Evolutionary conservation across 2,797 vertebrate genomes (phyloP).

Genomic region (Myotis pilosus): DNA sequence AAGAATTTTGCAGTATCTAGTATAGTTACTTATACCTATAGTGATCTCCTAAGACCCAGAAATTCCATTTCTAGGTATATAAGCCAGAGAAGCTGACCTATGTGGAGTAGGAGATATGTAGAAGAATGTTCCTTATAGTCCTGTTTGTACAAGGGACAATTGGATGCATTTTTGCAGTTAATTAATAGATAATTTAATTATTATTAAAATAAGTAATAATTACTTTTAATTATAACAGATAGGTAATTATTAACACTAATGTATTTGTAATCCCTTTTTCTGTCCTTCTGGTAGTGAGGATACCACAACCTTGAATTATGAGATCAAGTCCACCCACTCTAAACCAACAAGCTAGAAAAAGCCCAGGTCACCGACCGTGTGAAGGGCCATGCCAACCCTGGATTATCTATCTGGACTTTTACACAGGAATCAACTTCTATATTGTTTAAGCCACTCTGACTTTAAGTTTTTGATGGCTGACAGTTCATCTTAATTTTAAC

Average conservation of each 20-base stretch:
- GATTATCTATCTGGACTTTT: neutral
- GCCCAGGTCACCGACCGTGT: neutral
- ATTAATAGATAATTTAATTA: neutral
- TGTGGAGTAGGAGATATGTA: neutral
- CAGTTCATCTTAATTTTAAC: neutral
- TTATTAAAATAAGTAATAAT: neutral
- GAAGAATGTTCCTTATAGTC: neutral
- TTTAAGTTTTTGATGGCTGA: neutral
- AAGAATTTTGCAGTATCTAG: neutral
- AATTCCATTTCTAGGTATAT: slow-evolving; percentile 1
- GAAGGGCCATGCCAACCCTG: neutral
- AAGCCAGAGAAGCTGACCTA: neutral
- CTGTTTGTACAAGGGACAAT: neutral
- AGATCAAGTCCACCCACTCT: neutral
- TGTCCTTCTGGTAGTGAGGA: neutral
- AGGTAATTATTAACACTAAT: neutral
- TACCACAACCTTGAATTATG: neutral
- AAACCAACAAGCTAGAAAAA: slow-evolving; percentile 40
- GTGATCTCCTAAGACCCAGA: neutral
- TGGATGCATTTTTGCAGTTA: neutral
- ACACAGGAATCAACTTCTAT: neutral
- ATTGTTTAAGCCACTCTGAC: neutral
- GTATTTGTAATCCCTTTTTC: neutral
- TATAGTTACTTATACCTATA: neutral
- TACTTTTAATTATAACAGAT: slow-evolving; percentile 14